phyloP scores from a whole-genome alignment of 1,140 invertebrate genomes.

The Trypoxylus dichotomus region DNA sequence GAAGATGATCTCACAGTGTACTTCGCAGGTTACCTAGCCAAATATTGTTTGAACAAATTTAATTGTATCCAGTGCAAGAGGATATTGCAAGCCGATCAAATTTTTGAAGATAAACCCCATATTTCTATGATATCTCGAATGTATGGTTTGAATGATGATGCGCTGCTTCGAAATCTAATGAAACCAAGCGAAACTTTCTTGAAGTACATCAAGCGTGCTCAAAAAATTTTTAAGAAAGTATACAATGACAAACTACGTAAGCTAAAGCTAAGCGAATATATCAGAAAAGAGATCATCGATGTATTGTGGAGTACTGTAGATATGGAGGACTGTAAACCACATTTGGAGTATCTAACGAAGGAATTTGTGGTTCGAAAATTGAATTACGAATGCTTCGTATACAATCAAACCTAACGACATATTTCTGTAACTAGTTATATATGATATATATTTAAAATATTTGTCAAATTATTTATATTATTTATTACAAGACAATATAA shows the following conservation, averaged over 20 bases:
- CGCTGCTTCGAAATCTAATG: background rate
- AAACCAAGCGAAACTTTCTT: background rate
- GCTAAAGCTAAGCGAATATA: background rate
- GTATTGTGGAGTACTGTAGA: background rate
- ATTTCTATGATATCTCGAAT: background rate
- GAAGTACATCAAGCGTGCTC: background rate
- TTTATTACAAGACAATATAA: background rate
- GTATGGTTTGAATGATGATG: background rate
- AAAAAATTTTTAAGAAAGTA: slow-evolving; percentile 17
- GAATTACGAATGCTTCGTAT: background rate
- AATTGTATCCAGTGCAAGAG: background rate
- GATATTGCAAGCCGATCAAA: background rate
- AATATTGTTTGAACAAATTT: background rate
- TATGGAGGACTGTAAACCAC: background rate
- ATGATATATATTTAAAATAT: background rate
- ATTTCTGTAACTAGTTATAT: background rate
- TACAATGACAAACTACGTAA: background rate
- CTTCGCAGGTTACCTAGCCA: background rate
- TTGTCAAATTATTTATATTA: background rate
- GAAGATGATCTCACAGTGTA: background rate
- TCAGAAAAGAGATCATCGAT: background rate
- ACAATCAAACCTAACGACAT: background rate
- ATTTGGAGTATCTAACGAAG: slow-evolving; percentile 20
- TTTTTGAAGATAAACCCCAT: background rate
- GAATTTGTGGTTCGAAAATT: slow-evolving; percentile 6